Evolutionary conservation across 2,113 vertebrate genomes (phyloP), one percentile per base, ranked within the genome.

Genomic region (Riparia riparia): DNA sequence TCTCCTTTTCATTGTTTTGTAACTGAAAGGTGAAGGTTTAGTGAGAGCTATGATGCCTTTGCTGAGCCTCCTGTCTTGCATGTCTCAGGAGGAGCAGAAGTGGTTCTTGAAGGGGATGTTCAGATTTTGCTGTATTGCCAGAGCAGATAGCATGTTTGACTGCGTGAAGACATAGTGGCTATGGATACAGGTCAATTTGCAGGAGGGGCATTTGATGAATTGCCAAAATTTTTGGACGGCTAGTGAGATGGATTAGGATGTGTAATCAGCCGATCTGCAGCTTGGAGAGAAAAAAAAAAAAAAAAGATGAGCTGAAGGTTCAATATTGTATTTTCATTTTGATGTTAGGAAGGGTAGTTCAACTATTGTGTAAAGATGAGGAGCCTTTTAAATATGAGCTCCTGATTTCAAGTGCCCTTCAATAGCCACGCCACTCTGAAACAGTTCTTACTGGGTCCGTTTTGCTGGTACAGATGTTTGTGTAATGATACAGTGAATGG

Each of bases 391-490:
- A 92, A 81, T 83, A 86, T 0, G 21, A 86, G 87, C 82, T 93
- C 68, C 54, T 95, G 93, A 90, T 95, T 97, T 96, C 76, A 68
- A 95, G 96, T 74, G 89, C 72, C 50, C 93, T 95, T 90, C 80
- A 90, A 68, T 95, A 86, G 91, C 90, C 82, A 7, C 3, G 9
- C 64, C 72, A 63, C 94, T 97, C 37, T 81, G 19, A 29, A 51
- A 63, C 68, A 66, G 76, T 58, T 86, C 94, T 86, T 86, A 89
- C 94, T 92, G 95, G 77, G 95, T 81, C 82, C 21, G 0, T 95
- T 95, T 73, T 83, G 42, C 76, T 86, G 80, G 82, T 77, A 8
- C 89, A 81, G 86, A 80, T 95, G 89, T 93, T 89, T 90, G 93
- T 86, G 79, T 83, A 78, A 50, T 3, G 47, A 95, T 86, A 71